Evolutionary conservation across 2,888 invertebrate genomes (phyloP).

Genomic region (Gryllus longicercus): DNA sequence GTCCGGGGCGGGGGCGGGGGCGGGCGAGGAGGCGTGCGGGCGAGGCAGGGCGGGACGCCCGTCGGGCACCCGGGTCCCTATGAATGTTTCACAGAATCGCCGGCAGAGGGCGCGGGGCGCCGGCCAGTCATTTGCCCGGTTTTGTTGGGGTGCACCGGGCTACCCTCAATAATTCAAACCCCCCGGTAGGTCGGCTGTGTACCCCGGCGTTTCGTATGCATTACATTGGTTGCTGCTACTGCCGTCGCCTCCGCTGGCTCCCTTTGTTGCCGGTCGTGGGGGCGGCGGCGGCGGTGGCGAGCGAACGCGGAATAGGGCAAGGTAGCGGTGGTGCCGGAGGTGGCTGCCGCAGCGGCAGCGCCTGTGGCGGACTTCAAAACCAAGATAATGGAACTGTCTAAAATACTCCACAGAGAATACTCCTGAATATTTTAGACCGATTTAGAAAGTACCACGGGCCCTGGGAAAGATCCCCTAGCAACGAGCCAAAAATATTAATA

Average conservation of each 20-base stretch:
- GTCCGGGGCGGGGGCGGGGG: no score
- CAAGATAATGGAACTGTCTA: constrained; percentile 17
- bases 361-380: not conserved
- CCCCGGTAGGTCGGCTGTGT: constrained; percentile 11
- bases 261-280: not conserved
- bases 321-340: not conserved
- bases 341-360: not conserved
- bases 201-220: constrained; percentile 17
- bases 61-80: not conserved
- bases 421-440: constrained; percentile 6
- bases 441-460: not conserved
- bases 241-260: constrained; percentile 5
- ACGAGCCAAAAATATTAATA: not conserved
- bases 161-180: constrained; percentile 9
- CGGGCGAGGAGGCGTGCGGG: no score
- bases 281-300: not conserved
- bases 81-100: not conserved
- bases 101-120: constrained; percentile 17
- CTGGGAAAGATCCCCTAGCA: not conserved
- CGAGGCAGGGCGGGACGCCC: not conserved
- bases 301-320: not conserved
- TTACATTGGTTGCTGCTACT: constrained; percentile 8
- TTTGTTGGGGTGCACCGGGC: constrained; percentile 4
- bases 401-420: constrained; percentile 2
- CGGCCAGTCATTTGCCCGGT: constrained; percentile 17